Percentiles rank a stretch among this genome's conserved stretches.
Evolutionary conservation across 2,113 vertebrate species (phyloP).

Genomic region (Capreolus pygargus): DNA sequence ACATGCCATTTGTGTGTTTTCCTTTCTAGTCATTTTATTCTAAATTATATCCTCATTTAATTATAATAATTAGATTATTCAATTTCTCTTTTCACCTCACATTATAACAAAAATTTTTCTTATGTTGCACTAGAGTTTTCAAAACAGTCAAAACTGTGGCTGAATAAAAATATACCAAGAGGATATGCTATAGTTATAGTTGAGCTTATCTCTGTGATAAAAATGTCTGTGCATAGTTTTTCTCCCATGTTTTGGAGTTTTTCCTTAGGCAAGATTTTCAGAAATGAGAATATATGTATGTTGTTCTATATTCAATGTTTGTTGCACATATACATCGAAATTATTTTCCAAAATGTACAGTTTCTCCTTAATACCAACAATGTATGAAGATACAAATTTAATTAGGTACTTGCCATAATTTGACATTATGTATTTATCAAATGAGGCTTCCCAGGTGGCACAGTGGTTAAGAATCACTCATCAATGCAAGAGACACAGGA

Average conservation of each 20-base stretch:
- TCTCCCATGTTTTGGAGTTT: not conserved
- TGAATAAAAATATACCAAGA: not conserved
- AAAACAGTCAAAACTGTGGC: not conserved
- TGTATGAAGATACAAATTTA: constrained; percentile 4
- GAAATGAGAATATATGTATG: not conserved
- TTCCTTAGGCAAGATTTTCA: not conserved
- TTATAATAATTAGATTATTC: not conserved
- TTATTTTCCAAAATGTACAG: not conserved
- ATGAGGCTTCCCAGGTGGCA: not conserved
- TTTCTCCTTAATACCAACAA: not conserved
- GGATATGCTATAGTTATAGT: not conserved
- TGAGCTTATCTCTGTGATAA: constrained; percentile 3
- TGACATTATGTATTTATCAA: not conserved
- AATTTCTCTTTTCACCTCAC: not conserved
- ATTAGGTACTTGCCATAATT: not conserved
- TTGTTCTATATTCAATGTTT: not conserved
- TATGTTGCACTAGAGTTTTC: not conserved
- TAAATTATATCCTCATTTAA: not conserved
- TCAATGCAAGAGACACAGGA: not conserved
- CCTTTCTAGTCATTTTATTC: constrained; percentile 4
- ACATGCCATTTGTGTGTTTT: not conserved
- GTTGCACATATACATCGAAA: not conserved
- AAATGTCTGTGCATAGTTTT: not conserved
- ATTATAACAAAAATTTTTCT: not conserved
- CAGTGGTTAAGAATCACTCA: not conserved